Percentiles rank a stretch among this genome's conserved stretches.
These are phyloP conservation scores for Electrophaes corylata DNA, from an alignment of 2,888 invertebrate genomes.

Conservation along the genomic window DNA sequence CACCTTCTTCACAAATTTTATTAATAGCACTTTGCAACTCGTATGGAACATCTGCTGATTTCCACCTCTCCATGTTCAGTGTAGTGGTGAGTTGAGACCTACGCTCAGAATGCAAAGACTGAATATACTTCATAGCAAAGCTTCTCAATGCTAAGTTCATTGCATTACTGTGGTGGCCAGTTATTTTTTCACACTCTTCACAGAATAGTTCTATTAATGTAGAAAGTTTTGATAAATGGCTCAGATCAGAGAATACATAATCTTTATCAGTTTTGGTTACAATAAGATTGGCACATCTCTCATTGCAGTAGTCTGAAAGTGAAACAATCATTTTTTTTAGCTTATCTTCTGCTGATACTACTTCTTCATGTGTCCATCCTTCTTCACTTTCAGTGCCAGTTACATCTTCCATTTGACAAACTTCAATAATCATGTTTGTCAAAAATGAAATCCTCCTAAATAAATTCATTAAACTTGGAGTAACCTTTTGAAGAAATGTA, in stretches of 20 bases:
- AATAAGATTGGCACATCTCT: slow-evolving; percentile 94
- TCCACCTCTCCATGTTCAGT: slow-evolving; percentile 97
- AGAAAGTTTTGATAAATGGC: slow-evolving; percentile 90
- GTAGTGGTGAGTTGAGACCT: slow-evolving; percentile 93
- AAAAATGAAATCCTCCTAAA: slow-evolving; percentile 90
- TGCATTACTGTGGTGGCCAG: slow-evolving; percentile 90
- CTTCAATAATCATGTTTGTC: slow-evolving; percentile 90
- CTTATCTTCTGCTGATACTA: slow-evolving; percentile 87
- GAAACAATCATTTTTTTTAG: slow-evolving; percentile 90
- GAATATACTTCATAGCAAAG: slow-evolving; percentile 95
- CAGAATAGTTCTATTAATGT: slow-evolving; percentile 92
- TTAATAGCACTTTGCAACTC: slow-evolving; percentile 95
- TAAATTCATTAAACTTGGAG: slow-evolving; percentile 86
- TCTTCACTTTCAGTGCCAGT: slow-evolving; percentile 87
- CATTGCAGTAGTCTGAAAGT: slow-evolving; percentile 96
- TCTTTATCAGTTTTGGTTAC: slow-evolving; percentile 90
- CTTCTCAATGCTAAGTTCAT: slow-evolving; percentile 92
- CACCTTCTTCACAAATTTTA: slow-evolving; percentile 84
- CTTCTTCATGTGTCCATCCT: slow-evolving; percentile 88
- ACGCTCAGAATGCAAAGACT: slow-evolving; percentile 94
- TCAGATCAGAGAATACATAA: slow-evolving; percentile 87
- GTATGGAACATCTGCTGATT: slow-evolving; percentile 94
- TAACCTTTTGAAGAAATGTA: slow-evolving; percentile 86
- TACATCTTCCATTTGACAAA: slow-evolving; percentile 85
- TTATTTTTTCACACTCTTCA: slow-evolving; percentile 89